Percentiles rank a stretch among this genome's conserved stretches.
Evolutionary conservation across 2,888 invertebrate species (phyloP).

Genomic region (Leucozona laternaria): DNA sequence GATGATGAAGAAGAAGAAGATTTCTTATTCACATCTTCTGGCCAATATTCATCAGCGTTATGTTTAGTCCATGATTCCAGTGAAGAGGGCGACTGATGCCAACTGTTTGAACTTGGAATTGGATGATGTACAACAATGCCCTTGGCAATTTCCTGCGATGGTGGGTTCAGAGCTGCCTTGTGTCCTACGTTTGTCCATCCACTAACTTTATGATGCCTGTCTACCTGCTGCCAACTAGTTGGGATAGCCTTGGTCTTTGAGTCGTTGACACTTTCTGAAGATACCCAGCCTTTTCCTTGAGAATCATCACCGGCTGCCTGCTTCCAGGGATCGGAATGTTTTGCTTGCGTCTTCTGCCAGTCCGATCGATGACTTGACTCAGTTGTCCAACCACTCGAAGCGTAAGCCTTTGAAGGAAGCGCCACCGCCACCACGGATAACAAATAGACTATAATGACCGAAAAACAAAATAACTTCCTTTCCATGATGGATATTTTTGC

Average conservation of each 20-base stretch:
- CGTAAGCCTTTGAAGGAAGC: constrained; percentile 37
- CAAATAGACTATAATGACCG: constrained; percentile 37
- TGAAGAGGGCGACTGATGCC: constrained; percentile 17
- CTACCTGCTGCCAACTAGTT: constrained; percentile 60
- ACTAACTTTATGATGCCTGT: constrained; percentile 38
- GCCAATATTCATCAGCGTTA: constrained; percentile 32
- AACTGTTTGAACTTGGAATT: constrained; percentile 25
- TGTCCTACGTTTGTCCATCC: constrained; percentile 46
- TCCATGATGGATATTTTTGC: constrained; percentile 22
- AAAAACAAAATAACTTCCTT: constrained; percentile 49
- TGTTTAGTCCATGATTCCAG: constrained; percentile 39
- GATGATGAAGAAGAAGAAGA: background rate
- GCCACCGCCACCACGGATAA: constrained; percentile 22
- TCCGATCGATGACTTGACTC: constrained; percentile 27
- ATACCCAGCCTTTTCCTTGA: constrained; percentile 44
- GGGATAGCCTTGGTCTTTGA: constrained; percentile 41
- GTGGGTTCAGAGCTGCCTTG: constrained; percentile 44
- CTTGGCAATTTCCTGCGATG: constrained; percentile 50
- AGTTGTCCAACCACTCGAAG: constrained; percentile 39
- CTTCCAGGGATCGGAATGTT: constrained; percentile 29
- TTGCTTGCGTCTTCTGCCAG: constrained; percentile 40
- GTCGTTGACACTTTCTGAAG: constrained; percentile 29
- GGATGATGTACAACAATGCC: constrained; percentile 58
- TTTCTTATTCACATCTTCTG: background rate
- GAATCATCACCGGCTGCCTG: constrained; percentile 6